Evolutionary conservation across 2,113 vertebrate species (phyloP), one percentile per base, ranked within the genome.

Genomic region (Atherinomorus stipes): DNA sequence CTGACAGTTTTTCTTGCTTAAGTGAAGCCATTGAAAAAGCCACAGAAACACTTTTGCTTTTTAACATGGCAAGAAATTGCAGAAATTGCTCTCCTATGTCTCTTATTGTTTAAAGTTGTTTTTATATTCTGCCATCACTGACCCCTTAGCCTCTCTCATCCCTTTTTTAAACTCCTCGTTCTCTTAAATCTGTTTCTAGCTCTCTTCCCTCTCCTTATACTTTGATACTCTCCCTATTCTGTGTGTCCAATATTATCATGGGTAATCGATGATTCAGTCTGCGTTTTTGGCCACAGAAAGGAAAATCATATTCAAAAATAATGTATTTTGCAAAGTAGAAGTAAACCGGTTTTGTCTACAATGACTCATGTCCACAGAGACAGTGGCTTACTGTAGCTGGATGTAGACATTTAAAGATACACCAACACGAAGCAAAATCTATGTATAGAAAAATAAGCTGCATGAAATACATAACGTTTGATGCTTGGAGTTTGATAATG

Each of bases 361-460:
- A 19, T 58, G 31, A 58, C 31, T 58, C 34, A 58, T 21, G 56
- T 58, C 56, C 56, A 58, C 11, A 13, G 56, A 58, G 56, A 58
- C n/a, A 6, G 21, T 6, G 12, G 31, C 18, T 58, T 38, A n/a
- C n/a, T n/a, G n/a, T n/a, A 21, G 31, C 56, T n/a, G n/a, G 31
- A 38, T 38, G 31, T 11, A 38, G 56, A 38, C 19, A 12, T 21
- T 11, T 38, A 38, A 58, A 58, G 7, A 21, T 38, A 58, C 56
- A 21, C 54, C 1, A 37, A 38, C 31, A 34, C 5, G 34, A 22
- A 58, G 19, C 12, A 18, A 57, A 38, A 38, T 38, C 4, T 6
- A 37, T 58, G 34, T 22, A 22, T 12, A 38, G 21, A 58, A 58
- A 13, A 58, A 58, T 4, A 47, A 3, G 11, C 31, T 38, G 56